Evolutionary conservation across 1,140 invertebrate species (phyloP).

Genomic region (Philaenus spumarius): DNA sequence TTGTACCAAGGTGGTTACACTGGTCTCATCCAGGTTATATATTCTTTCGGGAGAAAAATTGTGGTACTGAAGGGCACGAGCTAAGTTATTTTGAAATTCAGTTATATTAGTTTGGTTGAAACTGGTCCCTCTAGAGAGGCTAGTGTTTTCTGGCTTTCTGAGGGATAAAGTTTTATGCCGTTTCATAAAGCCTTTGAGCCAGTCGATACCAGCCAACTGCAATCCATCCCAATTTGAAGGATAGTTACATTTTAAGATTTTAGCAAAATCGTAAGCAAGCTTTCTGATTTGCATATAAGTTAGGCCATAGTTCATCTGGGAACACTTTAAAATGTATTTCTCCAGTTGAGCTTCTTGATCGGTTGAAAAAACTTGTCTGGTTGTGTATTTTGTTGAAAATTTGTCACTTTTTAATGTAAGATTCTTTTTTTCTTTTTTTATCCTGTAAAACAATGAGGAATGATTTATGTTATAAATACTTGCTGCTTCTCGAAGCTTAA

Average conservation of each 20-base stretch:
- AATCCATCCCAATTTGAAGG: constrained; percentile 33
- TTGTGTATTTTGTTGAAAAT: background rate
- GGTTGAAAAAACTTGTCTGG: background rate
- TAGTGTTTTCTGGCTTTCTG: constrained; percentile 35
- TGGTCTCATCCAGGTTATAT: background rate
- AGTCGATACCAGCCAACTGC: constrained; percentile 34
- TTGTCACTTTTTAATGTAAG: too few relatives aligned
- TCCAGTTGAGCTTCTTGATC: constrained; percentile 23
- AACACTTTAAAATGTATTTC: constrained; percentile 22
- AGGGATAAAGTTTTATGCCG: constrained; percentile 31
- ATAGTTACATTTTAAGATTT: constrained; percentile 21
- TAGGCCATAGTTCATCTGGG: constrained; percentile 28
- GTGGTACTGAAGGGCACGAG: background rate
- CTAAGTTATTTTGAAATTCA: constrained; percentile 25
- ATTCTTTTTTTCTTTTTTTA: background rate
- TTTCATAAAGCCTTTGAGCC: constrained; percentile 34
- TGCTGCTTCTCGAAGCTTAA: background rate
- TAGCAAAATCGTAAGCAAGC: constrained; percentile 27
- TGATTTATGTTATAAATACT: background rate
- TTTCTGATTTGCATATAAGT: constrained; percentile 18
- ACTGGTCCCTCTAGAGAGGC: constrained; percentile 31
- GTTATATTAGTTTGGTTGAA: constrained; percentile 33
- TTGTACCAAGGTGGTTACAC: constrained; percentile 34
- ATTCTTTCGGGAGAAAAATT: background rate
- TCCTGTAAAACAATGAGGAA: background rate